phyloP scores from a whole-genome alignment of 2,797 vertebrate genomes.

The Meda fulgida region DNA sequence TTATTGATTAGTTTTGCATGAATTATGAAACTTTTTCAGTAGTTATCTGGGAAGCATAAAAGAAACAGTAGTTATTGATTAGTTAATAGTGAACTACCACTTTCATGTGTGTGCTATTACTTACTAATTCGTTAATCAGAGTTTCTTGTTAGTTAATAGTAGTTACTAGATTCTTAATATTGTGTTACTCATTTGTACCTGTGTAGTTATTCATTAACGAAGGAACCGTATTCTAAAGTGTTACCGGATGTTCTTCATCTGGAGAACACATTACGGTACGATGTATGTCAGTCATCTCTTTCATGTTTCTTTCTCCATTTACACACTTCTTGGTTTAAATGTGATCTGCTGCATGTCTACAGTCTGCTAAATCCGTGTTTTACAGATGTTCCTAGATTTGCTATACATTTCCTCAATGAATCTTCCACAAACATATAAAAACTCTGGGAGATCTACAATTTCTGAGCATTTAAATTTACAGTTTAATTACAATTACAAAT shows the following conservation, averaged over 20 bases:
- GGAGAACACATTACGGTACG: slow-evolving; percentile 36
- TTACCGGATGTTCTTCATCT: slow-evolving; percentile 55
- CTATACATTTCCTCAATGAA: not conserved
- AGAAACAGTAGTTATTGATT: too few species aligned
- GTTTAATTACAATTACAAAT: not conserved
- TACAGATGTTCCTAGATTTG: slow-evolving; percentile 73
- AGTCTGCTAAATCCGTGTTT: slow-evolving; percentile 82
- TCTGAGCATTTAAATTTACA: not conserved
- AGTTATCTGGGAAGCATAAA: too few species aligned
- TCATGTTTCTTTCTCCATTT: slow-evolving; percentile 55
- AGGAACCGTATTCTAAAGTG: too few species aligned
- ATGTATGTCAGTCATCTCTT: slow-evolving; percentile 14
- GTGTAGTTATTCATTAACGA: too few species aligned
- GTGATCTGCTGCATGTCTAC: slow-evolving; percentile 78
- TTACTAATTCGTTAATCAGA: too few species aligned
- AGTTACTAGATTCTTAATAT: too few species aligned
- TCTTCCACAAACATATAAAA: not conserved
- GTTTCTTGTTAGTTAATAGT: too few species aligned
- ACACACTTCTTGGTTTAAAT: slow-evolving; percentile 83
- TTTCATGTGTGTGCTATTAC: too few species aligned
- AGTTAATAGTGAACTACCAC: too few species aligned
- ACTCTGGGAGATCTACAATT: not conserved
- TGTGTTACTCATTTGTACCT: too few species aligned
- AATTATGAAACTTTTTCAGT: too few species aligned
- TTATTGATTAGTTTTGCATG: too few species aligned